These are phyloP conservation scores for Cephalopachus bancanus DNA, from an alignment of 2,797 vertebrate genomes.

Conservation along the genomic window DNA sequence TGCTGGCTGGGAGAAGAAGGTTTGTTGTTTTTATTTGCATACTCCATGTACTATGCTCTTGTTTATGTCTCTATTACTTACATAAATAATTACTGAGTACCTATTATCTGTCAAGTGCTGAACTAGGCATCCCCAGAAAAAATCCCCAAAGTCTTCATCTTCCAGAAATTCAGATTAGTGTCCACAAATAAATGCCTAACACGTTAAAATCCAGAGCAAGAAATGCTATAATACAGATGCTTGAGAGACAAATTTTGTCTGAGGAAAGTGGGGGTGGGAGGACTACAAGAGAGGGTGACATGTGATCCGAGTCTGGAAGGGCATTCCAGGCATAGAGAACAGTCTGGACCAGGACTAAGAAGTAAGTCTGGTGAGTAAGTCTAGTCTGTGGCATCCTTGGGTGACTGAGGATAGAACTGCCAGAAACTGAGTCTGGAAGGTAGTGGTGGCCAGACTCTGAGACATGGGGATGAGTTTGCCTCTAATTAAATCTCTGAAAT, in stretches of 20 bases:
- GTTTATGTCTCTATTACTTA: not conserved
- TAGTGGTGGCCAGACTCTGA: accelerated
- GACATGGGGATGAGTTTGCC: not conserved
- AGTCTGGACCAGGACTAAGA: not conserved
- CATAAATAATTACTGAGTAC: not conserved
- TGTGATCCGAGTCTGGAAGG: not conserved
- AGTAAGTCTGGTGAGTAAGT: no score
- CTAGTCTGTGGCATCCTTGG: accelerated
- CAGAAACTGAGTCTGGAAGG: not conserved
- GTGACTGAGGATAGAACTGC: not conserved
- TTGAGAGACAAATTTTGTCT: not conserved
- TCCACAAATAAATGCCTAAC: not conserved
- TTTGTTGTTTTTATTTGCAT: not conserved
- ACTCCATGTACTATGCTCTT: not conserved
- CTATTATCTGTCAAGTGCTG: not conserved
- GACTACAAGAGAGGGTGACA: not conserved
- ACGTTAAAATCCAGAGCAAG: not conserved
- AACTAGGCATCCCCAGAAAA: not conserved
- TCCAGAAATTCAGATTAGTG: not conserved
- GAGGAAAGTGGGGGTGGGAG: not conserved
- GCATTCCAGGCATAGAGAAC: not conserved
- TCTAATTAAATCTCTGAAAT: not conserved
- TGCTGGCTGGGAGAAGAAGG: not conserved
- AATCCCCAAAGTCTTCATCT: not conserved
- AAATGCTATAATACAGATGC: accelerated